These are phyloP conservation scores for Margaritifera margaritifera DNA, from an alignment of 2,888 invertebrate genomes.

Conservation along the genomic window DNA sequence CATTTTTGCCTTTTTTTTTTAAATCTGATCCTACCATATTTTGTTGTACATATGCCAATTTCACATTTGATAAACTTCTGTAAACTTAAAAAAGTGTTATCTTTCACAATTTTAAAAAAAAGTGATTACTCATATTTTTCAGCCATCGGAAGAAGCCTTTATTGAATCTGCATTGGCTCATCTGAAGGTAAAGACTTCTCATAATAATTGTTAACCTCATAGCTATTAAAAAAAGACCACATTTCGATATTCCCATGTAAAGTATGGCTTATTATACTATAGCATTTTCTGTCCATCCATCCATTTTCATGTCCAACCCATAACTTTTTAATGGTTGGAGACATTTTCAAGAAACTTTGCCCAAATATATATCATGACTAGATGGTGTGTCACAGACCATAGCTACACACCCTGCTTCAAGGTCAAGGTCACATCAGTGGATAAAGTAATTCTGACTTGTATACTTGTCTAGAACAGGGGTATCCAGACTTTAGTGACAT, in stretches of 20 bases:
- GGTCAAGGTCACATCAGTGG: too few relatives aligned
- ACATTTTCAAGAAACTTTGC: not conserved
- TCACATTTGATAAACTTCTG: too few relatives aligned
- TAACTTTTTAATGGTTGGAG: not conserved
- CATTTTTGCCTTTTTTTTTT: too few relatives aligned
- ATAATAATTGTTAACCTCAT: not conserved
- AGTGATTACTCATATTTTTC: conserved; percentile 18
- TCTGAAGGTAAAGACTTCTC: conserved; percentile 49
- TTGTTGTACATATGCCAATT: too few relatives aligned
- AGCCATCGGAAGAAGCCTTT: conserved; percentile 85
- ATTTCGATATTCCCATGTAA: too few relatives aligned
- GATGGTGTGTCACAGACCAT: not conserved
- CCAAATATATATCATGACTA: not conserved
- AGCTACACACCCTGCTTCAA: too few relatives aligned
- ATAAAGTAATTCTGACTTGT: too few relatives aligned
- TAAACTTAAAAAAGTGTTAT: not conserved
- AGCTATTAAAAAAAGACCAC: too few relatives aligned
- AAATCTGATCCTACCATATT: too few relatives aligned
- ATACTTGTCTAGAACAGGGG: too few relatives aligned
- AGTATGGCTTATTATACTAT: not conserved
- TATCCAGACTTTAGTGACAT: too few relatives aligned
- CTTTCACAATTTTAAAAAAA: not conserved
- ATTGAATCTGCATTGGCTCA: conserved; percentile 85
- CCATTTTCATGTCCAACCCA: not conserved
- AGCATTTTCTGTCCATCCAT: conserved; percentile 1